phyloP scores from a whole-genome alignment of 1,140 invertebrate genomes.

The Drosophila nannoptera region DNA sequence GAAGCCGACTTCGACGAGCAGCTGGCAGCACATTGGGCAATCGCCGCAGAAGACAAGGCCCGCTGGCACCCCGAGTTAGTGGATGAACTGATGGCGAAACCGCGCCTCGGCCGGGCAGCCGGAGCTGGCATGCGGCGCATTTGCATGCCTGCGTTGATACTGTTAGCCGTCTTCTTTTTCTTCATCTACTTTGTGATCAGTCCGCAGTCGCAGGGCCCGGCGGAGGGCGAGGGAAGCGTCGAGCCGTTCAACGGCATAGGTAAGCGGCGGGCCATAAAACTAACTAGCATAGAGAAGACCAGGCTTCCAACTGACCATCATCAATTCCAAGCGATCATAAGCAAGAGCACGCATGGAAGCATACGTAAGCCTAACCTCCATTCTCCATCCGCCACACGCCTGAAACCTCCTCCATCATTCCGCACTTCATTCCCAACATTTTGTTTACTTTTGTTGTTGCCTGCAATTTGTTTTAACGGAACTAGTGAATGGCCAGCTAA shows the following conservation, averaged over 20 bases:
- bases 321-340: not conserved
- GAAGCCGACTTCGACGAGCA: not conserved
- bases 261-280: slow-evolving; percentile 33
- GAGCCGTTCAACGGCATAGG: slow-evolving; percentile 47
- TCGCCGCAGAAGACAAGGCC: not conserved
- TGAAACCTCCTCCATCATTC: not conserved
- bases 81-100: slow-evolving; percentile 16
- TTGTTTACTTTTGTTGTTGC: slow-evolving; percentile 1
- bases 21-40: not conserved
- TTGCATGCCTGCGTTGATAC: slow-evolving; percentile 20
- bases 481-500: slow-evolving; percentile 3
- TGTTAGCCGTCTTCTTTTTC: slow-evolving; percentile 25
- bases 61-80: slow-evolving; percentile 31
- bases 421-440: not conserved
- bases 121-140: slow-evolving; percentile 28
- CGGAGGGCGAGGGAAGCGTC: slow-evolving; percentile 40
- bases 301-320: not conserved
- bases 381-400: not conserved
- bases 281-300: not conserved
- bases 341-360: not conserved
- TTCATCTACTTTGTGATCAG: slow-evolving; percentile 53
- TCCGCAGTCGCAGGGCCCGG: slow-evolving; percentile 33
- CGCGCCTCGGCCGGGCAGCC: slow-evolving; percentile 8
- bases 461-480: not conserved
- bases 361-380: slow-evolving; percentile 13